Percentiles rank a stretch among this genome's conserved stretches.
Conservation (phyloP, 2,113 vertebrate species). For the Panthera leo region DNA sequence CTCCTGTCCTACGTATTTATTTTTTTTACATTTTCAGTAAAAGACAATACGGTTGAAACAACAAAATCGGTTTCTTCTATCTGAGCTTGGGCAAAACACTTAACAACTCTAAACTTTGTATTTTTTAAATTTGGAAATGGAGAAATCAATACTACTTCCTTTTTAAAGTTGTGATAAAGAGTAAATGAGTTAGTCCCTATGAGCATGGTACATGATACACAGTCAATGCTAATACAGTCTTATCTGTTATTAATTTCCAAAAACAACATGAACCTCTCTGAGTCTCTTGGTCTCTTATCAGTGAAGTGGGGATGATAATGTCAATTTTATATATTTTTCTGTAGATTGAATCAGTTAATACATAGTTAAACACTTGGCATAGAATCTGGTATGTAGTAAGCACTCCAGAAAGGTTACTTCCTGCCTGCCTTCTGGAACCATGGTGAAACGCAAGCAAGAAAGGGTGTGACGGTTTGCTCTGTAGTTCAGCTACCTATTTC, state of each 20-base stretch:
- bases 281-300: background rate
- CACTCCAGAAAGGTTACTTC: background rate
- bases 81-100: background rate
- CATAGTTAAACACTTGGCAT: background rate
- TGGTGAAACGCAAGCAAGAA: background rate
- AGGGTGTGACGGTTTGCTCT: background rate
- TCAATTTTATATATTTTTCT: background rate
- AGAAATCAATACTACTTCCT: background rate
- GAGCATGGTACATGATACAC: background rate
- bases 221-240: background rate
- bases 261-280: background rate
- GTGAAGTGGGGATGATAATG: background rate
- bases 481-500: background rate
- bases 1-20: background rate
- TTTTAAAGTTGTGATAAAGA: background rate
- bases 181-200: background rate
- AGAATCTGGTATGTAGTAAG: background rate
- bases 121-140: slow-evolving; percentile 1
- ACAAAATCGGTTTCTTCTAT: background rate
- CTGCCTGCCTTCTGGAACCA: background rate
- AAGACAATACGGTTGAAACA: background rate
- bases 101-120: background rate
- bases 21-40: background rate
- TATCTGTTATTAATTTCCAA: slow-evolving; percentile 2
- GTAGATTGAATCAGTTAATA: background rate